Evolutionary conservation across 2,797 vertebrate genomes (phyloP).

Genomic region (Liparis tanakae): DNA sequence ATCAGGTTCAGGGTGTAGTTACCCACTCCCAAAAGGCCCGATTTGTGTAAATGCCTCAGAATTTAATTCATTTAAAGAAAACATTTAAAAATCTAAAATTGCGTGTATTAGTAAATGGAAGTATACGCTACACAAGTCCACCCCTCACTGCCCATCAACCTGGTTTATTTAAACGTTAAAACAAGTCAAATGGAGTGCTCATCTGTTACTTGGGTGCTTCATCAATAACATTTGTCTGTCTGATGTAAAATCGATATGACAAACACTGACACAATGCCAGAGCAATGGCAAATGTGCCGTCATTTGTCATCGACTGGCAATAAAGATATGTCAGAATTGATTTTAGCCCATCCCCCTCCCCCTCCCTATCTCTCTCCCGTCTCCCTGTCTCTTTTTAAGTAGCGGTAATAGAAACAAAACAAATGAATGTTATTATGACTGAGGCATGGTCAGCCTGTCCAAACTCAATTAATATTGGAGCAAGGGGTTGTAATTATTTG

Average conservation of each 20-base stretch:
- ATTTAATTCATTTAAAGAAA: slow-evolving; percentile 37
- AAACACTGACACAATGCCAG: slow-evolving; percentile 74
- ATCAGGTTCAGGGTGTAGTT: slow-evolving; percentile 70
- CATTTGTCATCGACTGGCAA: slow-evolving; percentile 81
- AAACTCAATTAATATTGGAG: slow-evolving; percentile 69
- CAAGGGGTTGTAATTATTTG: slow-evolving; percentile 50
- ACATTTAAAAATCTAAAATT: background rate
- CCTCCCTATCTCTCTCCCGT: slow-evolving; percentile 1
- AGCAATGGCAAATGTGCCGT: slow-evolving; percentile 74
- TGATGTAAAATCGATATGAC: slow-evolving; percentile 81
- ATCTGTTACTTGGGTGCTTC: slow-evolving; percentile 67
- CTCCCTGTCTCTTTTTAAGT: slow-evolving; percentile 41
- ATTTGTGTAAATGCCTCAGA: slow-evolving; percentile 52
- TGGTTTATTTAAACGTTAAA: slow-evolving; percentile 74
- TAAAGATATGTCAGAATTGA: slow-evolving; percentile 84
- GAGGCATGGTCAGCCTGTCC: slow-evolving; percentile 63
- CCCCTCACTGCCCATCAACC: slow-evolving; percentile 15
- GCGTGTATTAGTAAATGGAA: slow-evolving; percentile 33
- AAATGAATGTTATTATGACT: slow-evolving; percentile 65
- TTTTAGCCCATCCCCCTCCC: slow-evolving; percentile 59
- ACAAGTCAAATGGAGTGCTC: slow-evolving; percentile 71
- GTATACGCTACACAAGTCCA: slow-evolving; percentile 20
- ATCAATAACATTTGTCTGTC: slow-evolving; percentile 80
- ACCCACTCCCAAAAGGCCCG: slow-evolving; percentile 35
- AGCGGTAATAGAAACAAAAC: slow-evolving; percentile 55